Conservation (phyloP, 2,797 vertebrate species). For the Epinephelus coioides region DNA sequence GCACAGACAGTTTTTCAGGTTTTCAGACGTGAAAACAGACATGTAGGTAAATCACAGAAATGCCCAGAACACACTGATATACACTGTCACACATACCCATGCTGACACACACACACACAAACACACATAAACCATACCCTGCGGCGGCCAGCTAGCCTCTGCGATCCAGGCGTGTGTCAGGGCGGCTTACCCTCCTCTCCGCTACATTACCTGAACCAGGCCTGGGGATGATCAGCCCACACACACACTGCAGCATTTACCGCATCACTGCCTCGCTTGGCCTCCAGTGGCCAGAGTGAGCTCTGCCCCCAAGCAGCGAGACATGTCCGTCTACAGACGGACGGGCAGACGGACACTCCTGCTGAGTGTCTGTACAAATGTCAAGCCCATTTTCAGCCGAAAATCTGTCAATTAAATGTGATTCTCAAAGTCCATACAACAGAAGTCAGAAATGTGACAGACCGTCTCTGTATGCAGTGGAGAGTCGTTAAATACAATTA, state of each 20-base stretch:
- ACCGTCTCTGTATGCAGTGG: neutral
- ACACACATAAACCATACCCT: conserved; percentile 50
- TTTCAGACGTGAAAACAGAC: conserved; percentile 42
- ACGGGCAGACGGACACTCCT: conserved; percentile 27
- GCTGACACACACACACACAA: conserved; percentile 10
- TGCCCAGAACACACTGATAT: conserved; percentile 16
- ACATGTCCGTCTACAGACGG: conserved; percentile 55
- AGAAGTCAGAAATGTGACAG: neutral
- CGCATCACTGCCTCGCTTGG: conserved; percentile 77
- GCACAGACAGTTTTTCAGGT: conserved; percentile 4
- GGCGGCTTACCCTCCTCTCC: conserved; percentile 77
- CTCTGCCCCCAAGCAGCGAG: conserved; percentile 63
- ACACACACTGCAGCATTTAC: conserved; percentile 69
- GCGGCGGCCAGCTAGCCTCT: conserved; percentile 67
- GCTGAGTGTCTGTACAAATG: conserved; percentile 32
- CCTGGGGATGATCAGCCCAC: conserved; percentile 80
- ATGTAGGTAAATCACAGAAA: conserved; percentile 40
- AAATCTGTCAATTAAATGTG: conserved; percentile 5
- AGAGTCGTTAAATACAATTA: neutral
- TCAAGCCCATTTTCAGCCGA: conserved; percentile 15
- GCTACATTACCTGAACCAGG: conserved; percentile 81
- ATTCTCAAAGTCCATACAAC: neutral
- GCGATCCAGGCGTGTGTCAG: conserved; percentile 80
- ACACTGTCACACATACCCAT: conserved; percentile 2
- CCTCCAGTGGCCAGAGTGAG: conserved; percentile 76